Evolutionary conservation across 2,888 invertebrate species (phyloP).

Genomic region (Epinotia nisella): DNA sequence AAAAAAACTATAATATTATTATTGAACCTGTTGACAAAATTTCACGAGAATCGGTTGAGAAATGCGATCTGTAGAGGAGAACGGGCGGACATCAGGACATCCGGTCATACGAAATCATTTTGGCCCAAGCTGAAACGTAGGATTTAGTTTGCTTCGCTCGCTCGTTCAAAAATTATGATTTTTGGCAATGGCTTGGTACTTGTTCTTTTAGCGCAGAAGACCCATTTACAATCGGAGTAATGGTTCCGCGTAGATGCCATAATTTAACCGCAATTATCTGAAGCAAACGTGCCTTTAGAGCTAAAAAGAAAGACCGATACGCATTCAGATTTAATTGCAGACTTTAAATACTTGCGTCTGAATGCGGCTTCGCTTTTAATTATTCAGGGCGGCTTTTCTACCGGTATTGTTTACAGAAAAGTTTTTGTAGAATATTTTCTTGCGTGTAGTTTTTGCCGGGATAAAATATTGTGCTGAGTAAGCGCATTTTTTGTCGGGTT

Average conservation of each 20-base stretch:
- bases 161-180: too few relatives aligned
- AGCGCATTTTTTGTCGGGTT: too few relatives aligned
- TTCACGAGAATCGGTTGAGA: too few relatives aligned
- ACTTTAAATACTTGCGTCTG: not conserved
- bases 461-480: not conserved
- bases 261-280: conserved; percentile 25
- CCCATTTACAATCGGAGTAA: not conserved
- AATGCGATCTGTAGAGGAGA: too few relatives aligned
- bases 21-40: too few relatives aligned
- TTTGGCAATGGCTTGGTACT: too few relatives aligned
- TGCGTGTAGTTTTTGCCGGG: not conserved
- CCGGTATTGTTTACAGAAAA: not conserved
- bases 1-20: too few relatives aligned
- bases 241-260: conserved; percentile 19
- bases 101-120: too few relatives aligned
- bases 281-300: conserved; percentile 1
- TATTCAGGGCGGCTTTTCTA: not conserved
- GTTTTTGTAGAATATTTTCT: not conserved
- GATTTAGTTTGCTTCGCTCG: too few relatives aligned
- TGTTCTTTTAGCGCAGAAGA: too few relatives aligned
- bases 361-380: conserved; percentile 1
- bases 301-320: not conserved
- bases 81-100: too few relatives aligned
- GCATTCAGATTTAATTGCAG: conserved; percentile 21
- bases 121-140: too few relatives aligned